phyloP scores from a whole-genome alignment of 1,140 invertebrate species.

The Calliphora vicina region DNA sequence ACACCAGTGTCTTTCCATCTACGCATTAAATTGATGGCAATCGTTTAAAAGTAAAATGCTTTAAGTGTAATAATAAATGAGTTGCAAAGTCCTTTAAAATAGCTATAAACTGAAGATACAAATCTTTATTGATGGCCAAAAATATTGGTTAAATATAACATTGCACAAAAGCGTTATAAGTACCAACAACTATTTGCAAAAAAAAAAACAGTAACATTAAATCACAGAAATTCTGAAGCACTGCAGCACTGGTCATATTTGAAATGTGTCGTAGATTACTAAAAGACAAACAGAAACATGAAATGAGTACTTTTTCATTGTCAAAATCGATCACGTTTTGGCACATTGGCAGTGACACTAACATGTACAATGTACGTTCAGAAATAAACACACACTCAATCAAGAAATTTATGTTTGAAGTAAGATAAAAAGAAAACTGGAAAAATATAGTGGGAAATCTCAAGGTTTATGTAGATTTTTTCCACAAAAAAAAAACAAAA shows the following conservation, averaged over 20 bases:
- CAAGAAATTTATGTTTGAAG: background rate
- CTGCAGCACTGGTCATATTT: background rate
- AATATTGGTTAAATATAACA: background rate
- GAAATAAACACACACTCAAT: background rate
- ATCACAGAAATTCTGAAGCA: background rate
- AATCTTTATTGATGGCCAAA: slow-evolving; percentile 1
- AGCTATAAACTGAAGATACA: background rate
- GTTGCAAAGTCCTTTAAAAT: background rate
- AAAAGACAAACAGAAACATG: background rate
- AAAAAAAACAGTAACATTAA: too few relatives aligned
- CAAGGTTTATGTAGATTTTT: background rate
- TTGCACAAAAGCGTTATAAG: background rate
- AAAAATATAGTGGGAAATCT: background rate
- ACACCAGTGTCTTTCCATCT: background rate
- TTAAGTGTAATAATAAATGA: background rate
- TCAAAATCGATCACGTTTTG: background rate
- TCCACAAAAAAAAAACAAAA: too few relatives aligned
- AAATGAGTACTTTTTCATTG: background rate
- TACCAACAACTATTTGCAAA: background rate
- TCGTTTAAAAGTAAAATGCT: background rate
- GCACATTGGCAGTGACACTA: background rate
- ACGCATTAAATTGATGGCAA: background rate
- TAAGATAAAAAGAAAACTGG: background rate
- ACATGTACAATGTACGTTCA: background rate
- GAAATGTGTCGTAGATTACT: background rate